A percentile compares a stretch with the other conserved stretches of the same genome.
These are phyloP conservation scores for Denticeps clupeoides DNA, from an alignment of 2,797 vertebrate species.

Conservation along the genomic window DNA sequence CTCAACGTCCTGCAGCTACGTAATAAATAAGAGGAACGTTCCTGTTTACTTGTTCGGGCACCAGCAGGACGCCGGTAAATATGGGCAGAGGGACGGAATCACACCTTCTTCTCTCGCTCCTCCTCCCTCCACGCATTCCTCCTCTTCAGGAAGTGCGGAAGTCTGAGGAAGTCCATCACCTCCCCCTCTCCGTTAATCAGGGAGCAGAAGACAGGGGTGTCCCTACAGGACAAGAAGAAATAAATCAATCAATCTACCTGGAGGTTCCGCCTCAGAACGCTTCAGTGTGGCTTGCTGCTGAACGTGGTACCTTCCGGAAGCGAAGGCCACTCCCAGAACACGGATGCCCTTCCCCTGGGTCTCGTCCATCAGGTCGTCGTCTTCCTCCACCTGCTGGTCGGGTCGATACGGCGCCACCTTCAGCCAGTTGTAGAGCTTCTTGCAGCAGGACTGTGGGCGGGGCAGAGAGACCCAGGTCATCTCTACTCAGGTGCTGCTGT, in stretches of 20 bases:
- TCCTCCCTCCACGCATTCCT: slow-evolving; percentile 93
- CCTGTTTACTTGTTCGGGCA: too few relatives aligned
- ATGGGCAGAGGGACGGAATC: too few relatives aligned
- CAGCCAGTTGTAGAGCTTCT: slow-evolving; percentile 92
- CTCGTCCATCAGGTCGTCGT: slow-evolving; percentile 97
- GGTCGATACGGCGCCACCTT: slow-evolving; percentile 90
- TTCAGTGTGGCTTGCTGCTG: neutral
- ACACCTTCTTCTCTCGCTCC: slow-evolving; percentile 90
- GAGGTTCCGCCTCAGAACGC: too few relatives aligned
- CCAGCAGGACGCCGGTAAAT: too few relatives aligned
- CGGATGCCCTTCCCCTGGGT: slow-evolving; percentile 90
- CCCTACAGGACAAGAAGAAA: slow-evolving; percentile 49
- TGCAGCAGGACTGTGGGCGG: slow-evolving; percentile 92
- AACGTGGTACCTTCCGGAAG: slow-evolving; percentile 74
- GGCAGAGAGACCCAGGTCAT: too few relatives aligned
- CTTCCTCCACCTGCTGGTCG: slow-evolving; percentile 94
- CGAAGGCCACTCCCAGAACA: slow-evolving; percentile 87
- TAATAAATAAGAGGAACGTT: neutral
- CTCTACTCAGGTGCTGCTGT: neutral
- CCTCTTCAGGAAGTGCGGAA: slow-evolving; percentile 93
- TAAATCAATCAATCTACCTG: slow-evolving; percentile 3
- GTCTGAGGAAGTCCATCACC: slow-evolving; percentile 89
- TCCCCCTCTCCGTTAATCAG: slow-evolving; percentile 94
- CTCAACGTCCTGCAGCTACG: slow-evolving; percentile 75
- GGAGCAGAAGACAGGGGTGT: slow-evolving; percentile 93